Evolutionary conservation across 2,113 vertebrate genomes (phyloP).

Genomic region (Asarcornis scutulata): DNA sequence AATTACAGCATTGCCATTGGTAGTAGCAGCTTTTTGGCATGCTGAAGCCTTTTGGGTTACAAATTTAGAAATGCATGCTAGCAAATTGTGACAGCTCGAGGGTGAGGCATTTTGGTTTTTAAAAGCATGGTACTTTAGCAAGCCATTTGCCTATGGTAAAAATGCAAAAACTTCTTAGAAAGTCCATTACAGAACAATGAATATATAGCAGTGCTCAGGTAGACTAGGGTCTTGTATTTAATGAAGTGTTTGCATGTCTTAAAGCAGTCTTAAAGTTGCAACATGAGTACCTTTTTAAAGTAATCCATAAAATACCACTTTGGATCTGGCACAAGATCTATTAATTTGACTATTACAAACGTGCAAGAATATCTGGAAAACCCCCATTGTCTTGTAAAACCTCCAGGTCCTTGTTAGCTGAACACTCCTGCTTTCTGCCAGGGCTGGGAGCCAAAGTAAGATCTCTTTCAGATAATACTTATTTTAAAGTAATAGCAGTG

Average conservation of each 20-base stretch:
- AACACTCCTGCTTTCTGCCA: slow-evolving; percentile 65
- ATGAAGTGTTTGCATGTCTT: slow-evolving; percentile 44
- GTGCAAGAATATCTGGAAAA: slow-evolving; percentile 69
- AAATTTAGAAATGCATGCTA: background rate
- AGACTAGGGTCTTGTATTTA: slow-evolving; percentile 10
- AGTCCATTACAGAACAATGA: background rate
- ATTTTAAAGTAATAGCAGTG: slow-evolving; percentile 53
- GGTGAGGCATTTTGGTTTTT: slow-evolving; percentile 17
- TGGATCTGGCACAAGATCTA: slow-evolving; percentile 48
- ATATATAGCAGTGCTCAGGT: background rate
- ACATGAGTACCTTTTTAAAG: slow-evolving; percentile 49
- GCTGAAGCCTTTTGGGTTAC: background rate
- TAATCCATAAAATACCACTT: slow-evolving; percentile 61
- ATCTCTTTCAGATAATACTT: slow-evolving; percentile 61
- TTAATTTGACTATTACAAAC: slow-evolving; percentile 59
- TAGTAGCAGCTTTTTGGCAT: background rate
- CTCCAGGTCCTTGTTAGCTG: slow-evolving; percentile 57
- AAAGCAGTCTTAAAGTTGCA: slow-evolving; percentile 54
- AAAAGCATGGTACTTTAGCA: background rate
- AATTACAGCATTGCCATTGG: background rate
- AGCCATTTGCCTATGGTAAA: slow-evolving; percentile 8
- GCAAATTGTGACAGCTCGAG: background rate
- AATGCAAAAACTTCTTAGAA: background rate
- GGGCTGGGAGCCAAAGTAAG: slow-evolving; percentile 52
- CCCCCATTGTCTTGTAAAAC: slow-evolving; percentile 60